Evolutionary conservation across 2,888 invertebrate genomes (phyloP).

Genomic region (Macropis europaea): DNA sequence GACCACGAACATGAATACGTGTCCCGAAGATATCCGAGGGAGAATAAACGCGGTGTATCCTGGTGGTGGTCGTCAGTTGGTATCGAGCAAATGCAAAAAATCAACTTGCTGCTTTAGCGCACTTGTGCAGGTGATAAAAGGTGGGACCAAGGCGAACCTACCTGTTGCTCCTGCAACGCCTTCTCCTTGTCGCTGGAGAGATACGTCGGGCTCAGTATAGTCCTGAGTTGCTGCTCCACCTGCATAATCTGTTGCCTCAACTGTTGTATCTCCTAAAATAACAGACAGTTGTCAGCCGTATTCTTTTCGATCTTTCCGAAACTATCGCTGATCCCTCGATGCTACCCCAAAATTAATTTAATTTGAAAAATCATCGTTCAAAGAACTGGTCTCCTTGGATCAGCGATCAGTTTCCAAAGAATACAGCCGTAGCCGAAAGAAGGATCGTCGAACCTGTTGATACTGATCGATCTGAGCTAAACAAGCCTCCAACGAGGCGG

Average conservation of each 20-base stretch:
- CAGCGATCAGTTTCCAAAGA: slow-evolving; percentile 31
- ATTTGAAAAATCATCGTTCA: too few species aligned
- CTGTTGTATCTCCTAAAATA: slow-evolving; percentile 87
- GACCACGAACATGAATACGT: slow-evolving; percentile 12
- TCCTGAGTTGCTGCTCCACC: slow-evolving; percentile 92
- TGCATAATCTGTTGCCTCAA: slow-evolving; percentile 91
- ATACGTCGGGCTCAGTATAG: slow-evolving; percentile 91
- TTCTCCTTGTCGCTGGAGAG: slow-evolving; percentile 91
- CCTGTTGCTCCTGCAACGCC: slow-evolving; percentile 92
- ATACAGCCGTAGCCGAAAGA: slow-evolving; percentile 8
- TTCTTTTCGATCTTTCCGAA: background rate
- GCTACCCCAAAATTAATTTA: background rate
- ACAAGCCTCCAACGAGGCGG: slow-evolving; percentile 86
- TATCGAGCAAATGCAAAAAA: slow-evolving; percentile 72
- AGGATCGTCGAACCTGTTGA: slow-evolving; percentile 82
- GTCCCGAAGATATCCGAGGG: background rate
- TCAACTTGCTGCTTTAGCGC: slow-evolving; percentile 69
- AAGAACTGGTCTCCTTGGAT: slow-evolving; percentile 1
- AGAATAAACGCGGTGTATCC: slow-evolving; percentile 52
- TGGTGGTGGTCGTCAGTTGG: slow-evolving; percentile 77
- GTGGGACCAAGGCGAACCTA: slow-evolving; percentile 79
- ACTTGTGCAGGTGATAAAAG: slow-evolving; percentile 68
- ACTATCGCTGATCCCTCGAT: slow-evolving; percentile 26
- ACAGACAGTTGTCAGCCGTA: slow-evolving; percentile 29
- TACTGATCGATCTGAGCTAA: slow-evolving; percentile 93